Base-by-base conservation (phyloP, 2,797 vertebrate species). In the Chlorospingus flavigularis region DNA sequence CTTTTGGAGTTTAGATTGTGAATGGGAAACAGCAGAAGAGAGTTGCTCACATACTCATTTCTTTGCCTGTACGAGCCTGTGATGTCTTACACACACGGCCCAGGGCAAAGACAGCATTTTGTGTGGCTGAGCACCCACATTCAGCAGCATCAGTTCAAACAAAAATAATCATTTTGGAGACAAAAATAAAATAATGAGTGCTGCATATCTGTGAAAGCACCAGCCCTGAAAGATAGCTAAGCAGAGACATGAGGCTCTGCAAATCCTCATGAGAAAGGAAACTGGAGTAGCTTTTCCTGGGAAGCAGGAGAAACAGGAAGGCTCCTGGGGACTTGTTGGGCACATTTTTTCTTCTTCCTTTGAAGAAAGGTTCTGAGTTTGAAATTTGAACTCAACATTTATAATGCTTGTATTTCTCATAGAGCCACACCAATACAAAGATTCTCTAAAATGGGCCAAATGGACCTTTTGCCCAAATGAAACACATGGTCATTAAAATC, bases 81-180 rank as follows among this genome's bases (percentile, higher is more conserved):
- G 26, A 35, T 68, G 50, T 5, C 42, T 40, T 66, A 24, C 10
- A 23, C 30, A 16, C 28, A 17, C 7, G 62, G 45, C 35, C 30
- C 43, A 51, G 57, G 43, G 18, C 26, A 67, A 57, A 67, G 25
- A 19, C 42, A 14, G 6, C 1, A 5, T 28, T 66, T 18, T 80
- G 33, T 48, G 86, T 26, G 83, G 57, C 58, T 84, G 30, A 17
- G 28, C 47, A 67, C 11, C 18, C 31, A 33, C 15, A 7, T 53
- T 63, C 66, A 77, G 48, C 9, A 88, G 12, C 72, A 74, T 31
- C 43, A 74, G 57, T 63, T 81, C 48, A 73, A 91, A 45, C 17
- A 54, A 76, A 89, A 91, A 70, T 30, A 70, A 85, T 61, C 23
- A 33, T 74, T 90, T 90, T 60, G 17, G 43, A 76, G 63, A 62